Evolutionary conservation across 2,113 vertebrate species (phyloP).

Genomic region (Apaloderma vittatum): DNA sequence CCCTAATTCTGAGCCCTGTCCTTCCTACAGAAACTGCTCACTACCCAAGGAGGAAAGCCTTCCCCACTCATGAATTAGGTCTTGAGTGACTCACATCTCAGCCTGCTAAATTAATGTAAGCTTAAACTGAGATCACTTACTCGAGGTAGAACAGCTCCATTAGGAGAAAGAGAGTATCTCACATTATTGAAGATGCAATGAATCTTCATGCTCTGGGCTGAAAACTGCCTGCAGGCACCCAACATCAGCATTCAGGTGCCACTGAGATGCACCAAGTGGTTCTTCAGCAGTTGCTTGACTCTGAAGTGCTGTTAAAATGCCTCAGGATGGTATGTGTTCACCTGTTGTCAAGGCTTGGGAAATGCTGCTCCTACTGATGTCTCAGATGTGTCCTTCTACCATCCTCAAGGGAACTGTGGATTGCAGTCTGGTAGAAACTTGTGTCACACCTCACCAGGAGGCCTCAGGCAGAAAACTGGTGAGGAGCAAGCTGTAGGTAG

Average conservation of each 20-base stretch:
- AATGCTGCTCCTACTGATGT: neutral
- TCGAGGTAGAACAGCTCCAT: neutral
- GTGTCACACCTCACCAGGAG: accelerated
- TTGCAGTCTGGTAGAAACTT: neutral
- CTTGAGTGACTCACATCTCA: neutral
- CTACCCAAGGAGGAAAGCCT: neutral
- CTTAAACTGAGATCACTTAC: neutral
- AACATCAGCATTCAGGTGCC: neutral
- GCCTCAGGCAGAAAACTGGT: neutral
- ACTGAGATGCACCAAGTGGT: neutral
- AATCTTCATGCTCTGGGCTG: neutral
- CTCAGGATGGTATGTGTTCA: neutral
- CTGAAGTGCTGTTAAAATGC: neutral
- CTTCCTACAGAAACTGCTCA: neutral
- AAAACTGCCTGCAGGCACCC: neutral
- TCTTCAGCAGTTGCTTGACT: neutral
- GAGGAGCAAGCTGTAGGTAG: neutral
- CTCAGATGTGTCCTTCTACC: neutral
- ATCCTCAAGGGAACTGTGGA: neutral
- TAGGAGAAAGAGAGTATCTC: neutral
- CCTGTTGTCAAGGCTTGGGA: neutral
- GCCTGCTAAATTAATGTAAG: neutral
- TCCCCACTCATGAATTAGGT: neutral
- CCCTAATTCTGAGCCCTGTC: neutral
- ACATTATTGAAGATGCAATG: neutral